phyloP scores from a whole-genome alignment of 2,888 invertebrate genomes.

The Dastarcus helophoroides region DNA sequence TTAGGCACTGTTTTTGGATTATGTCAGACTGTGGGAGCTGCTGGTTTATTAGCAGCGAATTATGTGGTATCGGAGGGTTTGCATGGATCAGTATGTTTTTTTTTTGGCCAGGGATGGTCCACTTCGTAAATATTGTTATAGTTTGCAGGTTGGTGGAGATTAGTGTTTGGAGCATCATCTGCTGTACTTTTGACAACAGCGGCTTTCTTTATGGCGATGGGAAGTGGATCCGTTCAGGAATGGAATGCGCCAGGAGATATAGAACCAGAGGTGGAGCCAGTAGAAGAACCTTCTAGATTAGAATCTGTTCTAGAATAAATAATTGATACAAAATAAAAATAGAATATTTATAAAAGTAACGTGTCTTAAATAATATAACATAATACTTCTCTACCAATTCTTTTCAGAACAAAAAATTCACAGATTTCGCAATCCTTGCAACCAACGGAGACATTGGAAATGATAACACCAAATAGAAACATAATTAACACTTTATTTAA shows the following conservation, averaged over 20 bases:
- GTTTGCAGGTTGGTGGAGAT: conserved; percentile 48
- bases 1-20: conserved; percentile 38
- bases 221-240: conserved; percentile 47
- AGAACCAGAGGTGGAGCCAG: conserved; percentile 27
- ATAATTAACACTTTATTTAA: too few relatives aligned
- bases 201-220: conserved; percentile 44
- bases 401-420: too few relatives aligned
- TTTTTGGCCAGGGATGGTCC: neutral
- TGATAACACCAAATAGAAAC: too few relatives aligned
- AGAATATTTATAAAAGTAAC: too few relatives aligned
- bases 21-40: conserved; percentile 46
- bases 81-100: conserved; percentile 39
- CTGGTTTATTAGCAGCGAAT: conserved; percentile 44
- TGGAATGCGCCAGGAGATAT: conserved; percentile 40
- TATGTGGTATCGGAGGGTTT: conserved; percentile 47
- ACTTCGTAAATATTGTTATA: conserved; percentile 19
- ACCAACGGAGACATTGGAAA: too few relatives aligned
- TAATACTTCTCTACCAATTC: too few relatives aligned
- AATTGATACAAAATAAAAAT: neutral
- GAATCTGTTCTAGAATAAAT: conserved; percentile 32
- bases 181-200: conserved; percentile 44
- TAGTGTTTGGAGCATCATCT: conserved; percentile 48
- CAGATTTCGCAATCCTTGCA: too few relatives aligned
- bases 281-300: conserved; percentile 32
- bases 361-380: too few relatives aligned